Base-by-base conservation (phyloP, 2,797 vertebrate genomes). In the Anniella stebbinsi region DNA sequence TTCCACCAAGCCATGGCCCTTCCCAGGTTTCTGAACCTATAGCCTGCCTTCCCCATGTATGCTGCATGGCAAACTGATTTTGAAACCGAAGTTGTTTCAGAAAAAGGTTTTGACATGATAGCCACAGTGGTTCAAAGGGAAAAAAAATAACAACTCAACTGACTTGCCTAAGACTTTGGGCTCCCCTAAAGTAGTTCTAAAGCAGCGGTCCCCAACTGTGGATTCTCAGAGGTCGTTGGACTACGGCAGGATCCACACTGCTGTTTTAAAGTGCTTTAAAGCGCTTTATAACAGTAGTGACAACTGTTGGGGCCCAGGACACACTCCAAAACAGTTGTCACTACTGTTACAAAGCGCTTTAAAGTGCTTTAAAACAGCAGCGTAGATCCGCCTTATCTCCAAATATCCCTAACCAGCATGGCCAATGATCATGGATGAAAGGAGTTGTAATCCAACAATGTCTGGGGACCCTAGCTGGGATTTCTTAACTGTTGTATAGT, bases 41-140 rank as follows among this genome's bases (percentile, higher is more conserved):
- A 33, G 6, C 38, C 33, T 33, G 28, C 80, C 66, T 54, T 28
- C 76, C 15, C 17, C 36, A 30, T 17, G 36, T 15, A 83, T 30
- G 4, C 36, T 54, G 45, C 45, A 67, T 54, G 13, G 48, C 66
- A 70, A 80, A 57, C 69, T 21, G 75, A 36, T 51, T 66, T 25
- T 67, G 70, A 88, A 87, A 88, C n/a, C 3, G 33, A 57, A n/a
- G 51, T 88, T 75, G 33, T 76, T 84, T 83, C 80, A 75, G 69
- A 75, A 72, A n/a, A 38, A 73, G 23, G 76, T 48, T 75, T 75
- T 38, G n/a, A 66, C 23, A 51, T 51, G 72, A 18, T 48, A 28
- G 41, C 23, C 81, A 48, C n/a, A 8, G 25, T 75, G 21, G 30
- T 80, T 87, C 18, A 69, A 54, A 60, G 57, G 80, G 30, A 7